These are phyloP conservation scores for Pollimyrus isidori DNA, from an alignment of 2,113 vertebrate genomes.

Conservation along the genomic window DNA sequence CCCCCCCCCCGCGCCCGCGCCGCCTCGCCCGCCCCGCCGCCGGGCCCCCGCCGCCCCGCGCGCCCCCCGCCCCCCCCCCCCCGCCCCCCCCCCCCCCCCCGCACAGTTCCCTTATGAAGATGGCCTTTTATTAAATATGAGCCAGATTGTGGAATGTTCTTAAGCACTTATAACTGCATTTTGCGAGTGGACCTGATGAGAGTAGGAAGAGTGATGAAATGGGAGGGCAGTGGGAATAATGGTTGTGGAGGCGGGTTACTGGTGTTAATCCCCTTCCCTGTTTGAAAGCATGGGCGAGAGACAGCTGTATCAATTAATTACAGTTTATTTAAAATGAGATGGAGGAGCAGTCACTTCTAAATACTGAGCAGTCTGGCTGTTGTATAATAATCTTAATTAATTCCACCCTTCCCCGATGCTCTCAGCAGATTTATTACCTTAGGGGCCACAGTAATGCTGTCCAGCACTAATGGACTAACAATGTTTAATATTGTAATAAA, in stretches of 20 bases:
- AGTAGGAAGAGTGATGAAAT: background rate
- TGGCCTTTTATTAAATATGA: background rate
- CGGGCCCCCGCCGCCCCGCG: too few relatives aligned
- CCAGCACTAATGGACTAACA: constrained; percentile 25
- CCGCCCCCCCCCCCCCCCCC: too few relatives aligned
- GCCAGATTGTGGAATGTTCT: background rate
- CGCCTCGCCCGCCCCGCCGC: too few relatives aligned
- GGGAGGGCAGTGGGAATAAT: background rate
- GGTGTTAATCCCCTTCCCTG: constrained; percentile 23
- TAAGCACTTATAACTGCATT: background rate
- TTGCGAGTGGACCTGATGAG: background rate
- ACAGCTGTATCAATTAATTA: constrained; percentile 40
- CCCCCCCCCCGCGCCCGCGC: too few relatives aligned
- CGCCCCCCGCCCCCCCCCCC: too few relatives aligned
- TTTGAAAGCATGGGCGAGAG: background rate
- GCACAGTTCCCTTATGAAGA: background rate
- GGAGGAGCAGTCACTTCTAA: background rate
- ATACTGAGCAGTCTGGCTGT: constrained; percentile 24
- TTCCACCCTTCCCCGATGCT: constrained; percentile 23
- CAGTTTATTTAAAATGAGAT: constrained; percentile 30
- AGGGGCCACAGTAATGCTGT: constrained; percentile 17
- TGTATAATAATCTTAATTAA: constrained; percentile 43
- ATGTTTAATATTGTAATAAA: constrained; percentile 34
- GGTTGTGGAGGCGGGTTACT: background rate
- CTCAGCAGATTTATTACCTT: constrained; percentile 26